Base-by-base conservation (phyloP, 2,113 vertebrate species). In the Microtus pennsylvanicus region DNA sequence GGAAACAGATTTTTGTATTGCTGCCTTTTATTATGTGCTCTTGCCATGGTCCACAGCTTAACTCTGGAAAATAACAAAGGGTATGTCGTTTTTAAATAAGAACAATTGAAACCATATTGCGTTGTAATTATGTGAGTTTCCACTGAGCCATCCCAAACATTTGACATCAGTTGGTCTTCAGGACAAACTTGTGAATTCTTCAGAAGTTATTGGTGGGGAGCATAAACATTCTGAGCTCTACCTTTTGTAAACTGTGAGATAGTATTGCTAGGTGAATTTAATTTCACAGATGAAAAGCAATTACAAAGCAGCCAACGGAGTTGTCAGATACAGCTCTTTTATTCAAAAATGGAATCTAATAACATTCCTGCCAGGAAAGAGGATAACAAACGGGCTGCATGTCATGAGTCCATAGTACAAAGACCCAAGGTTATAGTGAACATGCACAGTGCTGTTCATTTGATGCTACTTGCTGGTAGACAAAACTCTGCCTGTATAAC, bases 41-140 rank as follows among this genome's bases (percentile, higher is more conserved):
- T 95, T 96, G 45, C 92, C 87, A 80, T 97, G 89, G 93, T 95
- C 82, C 89, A 77, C 58, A 92, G 89, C 75, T 75, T 90, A 85
- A 96, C 95, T 97, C 90, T 94, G 95, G 61, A 97, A 96, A 96
- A 96, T 96, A 97, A 94, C 97, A 96, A 95, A 97, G 95, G 82
- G 96, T 97, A 87, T 96, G 94, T 94, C 95, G 82, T 86, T 96
- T 97, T 94, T 52, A 96, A 96, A 94, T 91, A 95, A 95, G 78
- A 30, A 87, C 96, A 96, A 88, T 95, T 94, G 93, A 97, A 97
- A 97, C 92, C 97, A 97, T 61, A 97, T 97, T 97, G 90, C 86
- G 42, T 92, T 90, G 3, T 88, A 97, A 76, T 50, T 92, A 58
- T 11, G 10, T 33, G 50, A 82, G 87, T 89, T 89, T 96, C 87